Evolutionary conservation across 2,888 invertebrate species (phyloP), one percentile per base, ranked within the genome.

Genomic region (Aproaerema taeniolella): DNA sequence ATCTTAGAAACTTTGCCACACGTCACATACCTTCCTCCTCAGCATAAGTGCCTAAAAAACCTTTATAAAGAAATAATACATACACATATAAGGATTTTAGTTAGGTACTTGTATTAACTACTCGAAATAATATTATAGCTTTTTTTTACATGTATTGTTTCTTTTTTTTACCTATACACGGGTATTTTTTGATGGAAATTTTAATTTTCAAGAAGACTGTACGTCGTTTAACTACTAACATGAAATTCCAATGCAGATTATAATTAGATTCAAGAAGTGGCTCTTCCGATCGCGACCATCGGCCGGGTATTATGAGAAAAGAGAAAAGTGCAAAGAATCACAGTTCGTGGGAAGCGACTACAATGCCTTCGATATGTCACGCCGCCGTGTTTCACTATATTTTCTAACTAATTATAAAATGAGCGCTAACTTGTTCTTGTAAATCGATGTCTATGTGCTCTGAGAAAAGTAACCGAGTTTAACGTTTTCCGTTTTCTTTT

Each of bases 291-390:
- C 60, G 65, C 68, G 53, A 61, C 61, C 63, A 70, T 76, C 65
- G 66, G 65, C 56, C 56, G 56, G 58, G 61, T 62, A 63, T 65
- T 72, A 81, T 79, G 81, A 74, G 82, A 83, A 83, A 83, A 85
- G 82, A 85, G 85, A 85, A 83, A 85, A 77, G 79, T 75, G 61
- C 55, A 75, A 79, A 79, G 81, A 82, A 83, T 79, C 63, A 70
- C 58, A 61, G 59, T 47, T 64, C 78, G 81, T 85, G 85, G 67
- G 83, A 85, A 80, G 49, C 52, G 32, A 42, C 53, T 55, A 82
- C 81, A 69, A 76, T 80, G 58, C 67, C 66, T 59, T 57, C 64
- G 69, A 73, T 77, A 76, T 73, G 65, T 72, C 73, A 68, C 72
- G 60, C 54, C 72, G 60, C 54, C 58, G 61, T 81, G 74, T 78